phyloP scores from a whole-genome alignment of 2,797 vertebrate species.

The Lophotriccus pileatus region DNA sequence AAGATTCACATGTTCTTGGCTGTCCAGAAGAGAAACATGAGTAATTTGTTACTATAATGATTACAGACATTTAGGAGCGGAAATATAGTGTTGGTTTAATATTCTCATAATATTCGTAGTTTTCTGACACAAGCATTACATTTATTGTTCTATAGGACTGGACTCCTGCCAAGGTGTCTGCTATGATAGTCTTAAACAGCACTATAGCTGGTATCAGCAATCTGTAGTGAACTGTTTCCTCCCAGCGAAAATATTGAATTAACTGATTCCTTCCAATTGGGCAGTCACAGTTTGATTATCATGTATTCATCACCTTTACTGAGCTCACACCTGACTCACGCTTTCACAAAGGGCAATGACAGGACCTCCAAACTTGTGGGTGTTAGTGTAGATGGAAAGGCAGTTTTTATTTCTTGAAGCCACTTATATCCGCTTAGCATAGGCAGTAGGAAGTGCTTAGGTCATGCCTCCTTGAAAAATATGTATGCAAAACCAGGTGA shows the following conservation, averaged over 20 bases:
- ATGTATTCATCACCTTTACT: background rate
- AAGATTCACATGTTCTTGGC: background rate
- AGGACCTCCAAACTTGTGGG: background rate
- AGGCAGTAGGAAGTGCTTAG: background rate
- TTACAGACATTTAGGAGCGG: background rate
- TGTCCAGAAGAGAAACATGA: background rate
- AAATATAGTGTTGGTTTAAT: background rate
- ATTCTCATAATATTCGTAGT: background rate
- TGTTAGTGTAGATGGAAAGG: background rate
- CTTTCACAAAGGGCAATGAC: background rate
- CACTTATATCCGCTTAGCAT: background rate
- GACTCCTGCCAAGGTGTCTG: constrained; percentile 8
- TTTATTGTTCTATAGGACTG: background rate
- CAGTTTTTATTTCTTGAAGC: background rate
- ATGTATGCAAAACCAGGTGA: background rate
- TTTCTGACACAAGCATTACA: background rate
- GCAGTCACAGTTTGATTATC: background rate
- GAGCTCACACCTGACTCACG: background rate
- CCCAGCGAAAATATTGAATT: constrained; percentile 4
- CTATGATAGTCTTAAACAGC: background rate
- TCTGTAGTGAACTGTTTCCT: constrained; percentile 12
- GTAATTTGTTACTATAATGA: constrained; percentile 19
- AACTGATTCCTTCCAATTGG: background rate
- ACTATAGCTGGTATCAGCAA: background rate
- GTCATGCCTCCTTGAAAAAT: background rate